Conservation (phyloP, 2,888 invertebrate genomes). For the Cheilosia impressa region DNA sequence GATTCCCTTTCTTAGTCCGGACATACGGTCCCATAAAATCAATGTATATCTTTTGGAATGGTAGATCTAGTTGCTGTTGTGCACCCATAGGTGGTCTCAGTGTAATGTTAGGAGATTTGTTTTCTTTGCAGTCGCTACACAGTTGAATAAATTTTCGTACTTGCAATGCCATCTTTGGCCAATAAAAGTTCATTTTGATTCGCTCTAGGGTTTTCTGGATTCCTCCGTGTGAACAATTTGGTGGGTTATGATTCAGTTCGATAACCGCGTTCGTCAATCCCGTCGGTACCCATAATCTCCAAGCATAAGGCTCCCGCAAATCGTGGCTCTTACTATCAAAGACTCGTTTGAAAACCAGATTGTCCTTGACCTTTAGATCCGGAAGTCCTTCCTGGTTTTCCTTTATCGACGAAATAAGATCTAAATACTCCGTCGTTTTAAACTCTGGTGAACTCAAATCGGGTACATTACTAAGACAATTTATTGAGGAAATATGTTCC, state of each 20-base stretch:
- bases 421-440: background rate
- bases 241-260: background rate
- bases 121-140: slow-evolving; percentile 5
- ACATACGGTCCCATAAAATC: slow-evolving; percentile 59
- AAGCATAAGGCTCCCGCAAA: background rate
- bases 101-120: no score
- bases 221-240: slow-evolving; percentile 3
- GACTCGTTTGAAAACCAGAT: background rate
- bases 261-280: background rate
- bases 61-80: slow-evolving; percentile 3
- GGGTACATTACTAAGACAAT: background rate
- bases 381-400: background rate
- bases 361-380: background rate
- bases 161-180: slow-evolving; percentile 6
- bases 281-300: background rate
- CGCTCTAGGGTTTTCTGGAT: background rate
- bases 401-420: background rate
- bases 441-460: background rate
- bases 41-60: slow-evolving; percentile 46
- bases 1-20: slow-evolving; percentile 50
- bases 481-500: slow-evolving; percentile 7
- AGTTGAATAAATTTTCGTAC: background rate
- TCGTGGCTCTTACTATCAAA: background rate
- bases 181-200: background rate
- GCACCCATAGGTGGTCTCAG: background rate